These are phyloP conservation scores for Poeciliopsis infans DNA, from an alignment of 2,797 vertebrate species.

Conservation along the genomic window DNA sequence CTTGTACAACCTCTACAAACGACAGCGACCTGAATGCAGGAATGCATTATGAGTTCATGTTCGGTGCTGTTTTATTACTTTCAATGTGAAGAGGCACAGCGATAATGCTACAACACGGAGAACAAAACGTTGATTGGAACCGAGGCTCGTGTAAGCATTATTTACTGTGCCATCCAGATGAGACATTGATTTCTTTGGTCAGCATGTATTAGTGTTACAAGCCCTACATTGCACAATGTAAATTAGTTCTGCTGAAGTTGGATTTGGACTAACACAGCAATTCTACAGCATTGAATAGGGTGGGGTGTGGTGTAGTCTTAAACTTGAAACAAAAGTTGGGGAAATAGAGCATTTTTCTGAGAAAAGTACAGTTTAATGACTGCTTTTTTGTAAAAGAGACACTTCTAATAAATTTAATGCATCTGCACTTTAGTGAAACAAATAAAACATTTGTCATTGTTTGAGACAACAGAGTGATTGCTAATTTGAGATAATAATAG, in stretches of 20 bases:
- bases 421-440: slow-evolving; percentile 9
- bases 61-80: slow-evolving; percentile 45
- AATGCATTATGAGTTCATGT: slow-evolving; percentile 35
- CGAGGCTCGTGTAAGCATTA: slow-evolving; percentile 65
- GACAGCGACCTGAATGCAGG: slow-evolving; percentile 17
- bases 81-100: slow-evolving; percentile 35
- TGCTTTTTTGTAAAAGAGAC: slow-evolving; percentile 5
- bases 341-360: slow-evolving; percentile 19
- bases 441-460: slow-evolving; percentile 13
- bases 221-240: slow-evolving; percentile 70
- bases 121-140: slow-evolving; percentile 52
- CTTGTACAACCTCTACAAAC: slow-evolving; percentile 26
- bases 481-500: slow-evolving; percentile 40
- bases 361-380: slow-evolving; percentile 8
- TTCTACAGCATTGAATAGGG: slow-evolving; percentile 41
- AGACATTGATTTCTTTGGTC: slow-evolving; percentile 77
- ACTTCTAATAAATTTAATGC: slow-evolving; percentile 9
- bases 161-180: slow-evolving; percentile 69
- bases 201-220: slow-evolving; percentile 71
- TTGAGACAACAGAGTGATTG: slow-evolving; percentile 8
- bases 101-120: slow-evolving; percentile 49
- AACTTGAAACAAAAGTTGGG: slow-evolving; percentile 36
- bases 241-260: slow-evolving; percentile 59
- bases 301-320: slow-evolving; percentile 27
- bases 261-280: slow-evolving; percentile 58